Evolutionary conservation across 2,888 invertebrate species (phyloP), one percentile per base, ranked within the genome.

Genomic region (Leptura quadrifasciata): DNA sequence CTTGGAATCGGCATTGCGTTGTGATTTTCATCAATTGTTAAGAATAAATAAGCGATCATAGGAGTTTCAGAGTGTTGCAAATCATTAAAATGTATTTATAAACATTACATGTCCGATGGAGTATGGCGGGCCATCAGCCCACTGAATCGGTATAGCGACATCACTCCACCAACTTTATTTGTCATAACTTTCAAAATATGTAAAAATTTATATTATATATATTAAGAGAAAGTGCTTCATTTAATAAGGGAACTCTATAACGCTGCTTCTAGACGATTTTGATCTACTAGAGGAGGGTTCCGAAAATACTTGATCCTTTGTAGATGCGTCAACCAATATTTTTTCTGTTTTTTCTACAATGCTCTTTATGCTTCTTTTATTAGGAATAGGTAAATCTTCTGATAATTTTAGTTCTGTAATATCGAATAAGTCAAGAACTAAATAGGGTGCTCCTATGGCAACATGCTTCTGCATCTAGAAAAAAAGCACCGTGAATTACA

Each of bases 381-480:
- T 81, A 15, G 89, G 88, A n/a, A 87, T 73, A 15, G 89, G 88
- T 61, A 90, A 78, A 75, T 86, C 79, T 2, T 84, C 76, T 2
- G 88, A 84, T 55, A 91, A 82, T 74, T 89, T 87, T 0, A 91
- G 86, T 2, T 91, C 90, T 15, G 90, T 87, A 54, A 91, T 90
- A 10, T 91, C 90, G 75, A 88, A 87, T 39, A 91, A 89, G 75
- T 89, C 89, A 75, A 93, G 85, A 0, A 92, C 91, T 60, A 93
- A 86, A 85, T 92, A 92, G 0, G 93, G 93, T 0, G 93, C 92
- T 0, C 93, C 91, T 60, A 90, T 88, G 4, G 88, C 89, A 1
- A 93, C 92, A 17, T 91, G 90, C 18, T 88, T 85, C n/a, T 87
- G 84, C 90, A 92, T 91, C 91, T 92, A 85, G 76, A 80, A 82